These are phyloP conservation scores for Meles meles DNA, from an alignment of 2,113 vertebrate species.

Conservation along the genomic window DNA sequence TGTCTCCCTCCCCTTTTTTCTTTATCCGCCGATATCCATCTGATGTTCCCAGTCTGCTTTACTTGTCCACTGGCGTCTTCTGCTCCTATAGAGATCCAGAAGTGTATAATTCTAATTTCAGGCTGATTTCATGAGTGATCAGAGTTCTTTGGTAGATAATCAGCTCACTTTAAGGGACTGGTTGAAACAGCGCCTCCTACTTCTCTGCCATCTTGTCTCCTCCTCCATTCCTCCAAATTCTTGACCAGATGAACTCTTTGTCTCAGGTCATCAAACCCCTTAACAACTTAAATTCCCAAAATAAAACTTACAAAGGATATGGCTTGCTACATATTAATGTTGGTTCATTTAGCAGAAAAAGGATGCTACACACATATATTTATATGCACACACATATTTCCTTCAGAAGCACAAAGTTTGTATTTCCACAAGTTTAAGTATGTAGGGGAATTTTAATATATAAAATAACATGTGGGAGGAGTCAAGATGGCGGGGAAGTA, in stretches of 20 bases:
- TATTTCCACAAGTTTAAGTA: neutral
- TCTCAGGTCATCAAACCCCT: slow-evolving; percentile 55
- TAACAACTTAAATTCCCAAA: slow-evolving; percentile 31
- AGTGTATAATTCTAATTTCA: too few relatives aligned
- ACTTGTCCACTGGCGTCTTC: too few relatives aligned
- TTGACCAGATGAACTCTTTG: slow-evolving; percentile 52
- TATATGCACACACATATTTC: neutral
- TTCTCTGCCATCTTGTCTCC: too few relatives aligned
- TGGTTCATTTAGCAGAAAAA: neutral
- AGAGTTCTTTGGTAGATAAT: too few relatives aligned
- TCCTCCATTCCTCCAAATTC: slow-evolving; percentile 1
- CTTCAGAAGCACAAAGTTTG: neutral
- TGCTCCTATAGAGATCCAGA: too few relatives aligned
- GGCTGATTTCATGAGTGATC: too few relatives aligned
- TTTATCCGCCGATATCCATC: too few relatives aligned
- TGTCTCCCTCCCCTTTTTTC: too few relatives aligned
- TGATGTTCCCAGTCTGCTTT: too few relatives aligned
- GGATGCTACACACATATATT: neutral
- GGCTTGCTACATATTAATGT: neutral
- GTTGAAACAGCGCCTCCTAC: too few relatives aligned
- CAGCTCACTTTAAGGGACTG: too few relatives aligned
- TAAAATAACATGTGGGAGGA: neutral
- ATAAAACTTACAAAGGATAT: neutral
- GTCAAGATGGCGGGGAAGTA: too few relatives aligned
- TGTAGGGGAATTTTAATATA: neutral